phyloP scores from a whole-genome alignment of 2,113 vertebrate species.

The Python bivittatus region DNA sequence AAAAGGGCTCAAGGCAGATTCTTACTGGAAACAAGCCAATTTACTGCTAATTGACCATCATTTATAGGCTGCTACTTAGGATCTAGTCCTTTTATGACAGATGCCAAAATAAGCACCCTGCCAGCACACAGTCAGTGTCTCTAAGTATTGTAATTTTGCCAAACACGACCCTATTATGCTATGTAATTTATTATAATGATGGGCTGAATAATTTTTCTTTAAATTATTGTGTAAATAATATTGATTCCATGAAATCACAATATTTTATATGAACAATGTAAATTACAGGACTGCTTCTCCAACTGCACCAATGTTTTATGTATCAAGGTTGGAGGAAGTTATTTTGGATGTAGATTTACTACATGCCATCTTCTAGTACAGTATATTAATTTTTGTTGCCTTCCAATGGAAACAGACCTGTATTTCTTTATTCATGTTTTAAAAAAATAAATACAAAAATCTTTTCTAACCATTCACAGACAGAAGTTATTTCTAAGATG shows the following conservation, averaged over 20 bases:
- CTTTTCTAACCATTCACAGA: conserved; percentile 74
- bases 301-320: conserved; percentile 39
- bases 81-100: conserved; percentile 26
- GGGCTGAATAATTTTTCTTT: conserved; percentile 55
- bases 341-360: conserved; percentile 34
- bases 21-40: neutral
- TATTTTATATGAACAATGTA: conserved; percentile 58
- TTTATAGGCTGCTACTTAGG: conserved; percentile 18
- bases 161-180: conserved; percentile 19
- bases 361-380: conserved; percentile 42
- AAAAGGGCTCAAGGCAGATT: neutral
- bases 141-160: conserved; percentile 20
- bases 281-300: conserved; percentile 51
- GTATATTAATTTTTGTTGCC: conserved; percentile 62
- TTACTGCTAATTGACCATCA: conserved; percentile 17
- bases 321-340: conserved; percentile 42
- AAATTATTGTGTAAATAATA: conserved; percentile 71
- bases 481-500: conserved; percentile 51
- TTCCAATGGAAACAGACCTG: conserved; percentile 62
- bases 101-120: conserved; percentile 23
- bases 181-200: conserved; percentile 68
- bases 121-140: neutral
- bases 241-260: conserved; percentile 65
- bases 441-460: conserved; percentile 63
- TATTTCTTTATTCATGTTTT: conserved; percentile 72